Base-by-base conservation (phyloP, 2,888 invertebrate genomes). In the Saturnia pavonia region DNA sequence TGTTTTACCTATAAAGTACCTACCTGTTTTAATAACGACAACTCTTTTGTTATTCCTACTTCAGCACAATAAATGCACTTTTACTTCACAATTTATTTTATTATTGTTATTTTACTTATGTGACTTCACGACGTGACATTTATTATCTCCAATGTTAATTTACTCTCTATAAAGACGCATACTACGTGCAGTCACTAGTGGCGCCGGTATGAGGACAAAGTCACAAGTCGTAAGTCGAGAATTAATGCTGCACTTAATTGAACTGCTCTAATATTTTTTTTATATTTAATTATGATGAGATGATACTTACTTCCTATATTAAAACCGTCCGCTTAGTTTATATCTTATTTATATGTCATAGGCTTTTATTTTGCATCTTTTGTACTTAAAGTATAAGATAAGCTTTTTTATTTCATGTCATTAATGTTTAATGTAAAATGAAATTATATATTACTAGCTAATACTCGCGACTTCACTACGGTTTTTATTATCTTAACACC, bases 191-290 rank as follows among this genome's bases (percentile, higher is more conserved):
- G 40, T 66, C 66, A 25, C 70, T 70, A 70, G 51, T 22, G 11
- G 45, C 22, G 51, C 57, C 57, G 19, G 65, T 70, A 70, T 70
- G 66, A 70, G 66, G 70, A 66, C 66, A 65, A 48, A 66, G 51
- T 11, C 16, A 22, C 14, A 16, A n/a, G 51, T 25, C 16, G 12
- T 40, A 22, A 14, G 57, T 60, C 57, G 25, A 60, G 57, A 60
- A 27, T 60, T 11, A 25, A 60, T 60, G 25, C 25, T 1, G 25
- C 7, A 27, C 25, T 25, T 25, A 60, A 14, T 25, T 14, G 14
- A 27, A 27, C 27, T 60, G 14, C 27, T 60, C 25, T 27, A 60
- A 22, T n/a, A 54, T 54, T 51, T 68, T 54, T 68, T 27, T 22
- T 51, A 27, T 51, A 19, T 54, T n/a, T n/a, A 12, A 25, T 25